These are phyloP conservation scores for Micrasema minimum DNA, from an alignment of 1,140 invertebrate genomes.

Conservation along the genomic window DNA sequence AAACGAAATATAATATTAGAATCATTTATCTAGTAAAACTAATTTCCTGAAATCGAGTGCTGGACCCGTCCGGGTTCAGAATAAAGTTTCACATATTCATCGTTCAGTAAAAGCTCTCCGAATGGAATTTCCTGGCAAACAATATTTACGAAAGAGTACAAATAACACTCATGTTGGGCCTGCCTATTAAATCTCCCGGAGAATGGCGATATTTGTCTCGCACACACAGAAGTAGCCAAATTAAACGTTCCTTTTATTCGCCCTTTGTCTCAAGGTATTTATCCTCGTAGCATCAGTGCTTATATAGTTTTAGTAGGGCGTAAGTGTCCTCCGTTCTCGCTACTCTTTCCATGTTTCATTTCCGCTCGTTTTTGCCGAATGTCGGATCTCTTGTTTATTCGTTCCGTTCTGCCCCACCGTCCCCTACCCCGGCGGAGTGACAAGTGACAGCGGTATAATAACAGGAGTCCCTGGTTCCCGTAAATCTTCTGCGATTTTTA, in stretches of 20 bases:
- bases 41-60: background rate
- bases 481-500: no score
- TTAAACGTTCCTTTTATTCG: constrained; percentile 2
- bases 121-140: background rate
- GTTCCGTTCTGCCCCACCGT: background rate
- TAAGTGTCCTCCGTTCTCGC: background rate
- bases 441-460: constrained; percentile 13
- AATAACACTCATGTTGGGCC: background rate
- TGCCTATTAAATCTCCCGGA: background rate
- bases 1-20: no score
- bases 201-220: background rate
- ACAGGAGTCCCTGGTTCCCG: background rate
- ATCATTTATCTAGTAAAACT: background rate
- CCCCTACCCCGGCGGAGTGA: background rate
- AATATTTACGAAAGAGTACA: constrained; percentile 15
- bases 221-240: background rate
- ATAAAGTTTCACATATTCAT: background rate
- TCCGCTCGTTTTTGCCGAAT: constrained; percentile 17
- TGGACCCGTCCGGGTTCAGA: background rate
- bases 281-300: no score
- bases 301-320: no score
- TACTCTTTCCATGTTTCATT: constrained; percentile 17
- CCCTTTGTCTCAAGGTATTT: background rate
- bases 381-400: constrained; percentile 5
- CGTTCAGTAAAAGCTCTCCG: background rate